phyloP scores from a whole-genome alignment of 2,113 vertebrate species.

The Pygoscelis antarcticus region DNA sequence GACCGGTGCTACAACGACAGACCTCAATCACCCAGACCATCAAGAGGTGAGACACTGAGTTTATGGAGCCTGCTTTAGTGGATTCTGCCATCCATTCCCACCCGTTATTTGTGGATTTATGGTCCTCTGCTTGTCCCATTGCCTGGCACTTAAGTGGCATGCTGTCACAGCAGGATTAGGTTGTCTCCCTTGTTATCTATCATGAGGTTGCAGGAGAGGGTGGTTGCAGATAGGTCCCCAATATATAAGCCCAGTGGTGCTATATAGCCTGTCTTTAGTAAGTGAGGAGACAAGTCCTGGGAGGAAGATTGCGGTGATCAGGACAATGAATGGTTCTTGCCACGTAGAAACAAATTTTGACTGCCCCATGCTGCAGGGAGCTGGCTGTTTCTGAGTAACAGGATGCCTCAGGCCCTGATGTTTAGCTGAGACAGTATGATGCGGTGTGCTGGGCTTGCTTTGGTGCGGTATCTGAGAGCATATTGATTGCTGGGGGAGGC shows the following conservation, averaged over 20 bases:
- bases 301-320: neutral
- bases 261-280: neutral
- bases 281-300: neutral
- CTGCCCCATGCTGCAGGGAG: neutral
- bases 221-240: neutral
- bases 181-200: neutral
- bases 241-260: neutral
- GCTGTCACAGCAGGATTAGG: neutral
- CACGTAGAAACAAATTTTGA: neutral
- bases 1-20: slow-evolving; percentile 87
- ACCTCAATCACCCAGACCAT: slow-evolving; percentile 98
- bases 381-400: neutral
- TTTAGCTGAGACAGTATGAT: neutral
- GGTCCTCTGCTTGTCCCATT: neutral
- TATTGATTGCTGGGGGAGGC: neutral
- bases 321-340: neutral
- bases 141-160: neutral
- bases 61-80: neutral
- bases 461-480: neutral
- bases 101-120: neutral
- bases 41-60: slow-evolving; percentile 81
- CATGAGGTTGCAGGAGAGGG: neutral
- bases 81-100: fast-evolving
- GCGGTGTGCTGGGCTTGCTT: neutral
- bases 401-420: neutral